A percentile compares a stretch with the other conserved stretches of the same genome.
phyloP scores from a whole-genome alignment of 2,797 vertebrate species.

The Scarus forsteni region DNA sequence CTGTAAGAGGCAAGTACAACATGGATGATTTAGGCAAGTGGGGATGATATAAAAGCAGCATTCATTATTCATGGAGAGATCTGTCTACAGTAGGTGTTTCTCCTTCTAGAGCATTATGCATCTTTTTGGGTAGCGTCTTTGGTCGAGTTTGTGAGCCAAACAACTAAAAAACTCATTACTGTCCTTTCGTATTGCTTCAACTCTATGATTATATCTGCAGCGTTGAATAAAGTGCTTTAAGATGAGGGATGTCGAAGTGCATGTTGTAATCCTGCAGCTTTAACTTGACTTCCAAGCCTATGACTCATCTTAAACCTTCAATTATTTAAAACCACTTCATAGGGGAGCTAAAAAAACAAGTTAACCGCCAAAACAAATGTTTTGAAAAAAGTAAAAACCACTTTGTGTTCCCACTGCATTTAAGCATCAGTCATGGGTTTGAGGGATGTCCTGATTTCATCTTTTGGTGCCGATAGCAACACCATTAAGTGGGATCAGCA shows the following conservation, averaged over 20 bases:
- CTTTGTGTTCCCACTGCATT: neutral
- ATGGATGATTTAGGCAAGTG: conserved; percentile 1
- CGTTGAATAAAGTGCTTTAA: conserved; percentile 6
- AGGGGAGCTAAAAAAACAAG: neutral
- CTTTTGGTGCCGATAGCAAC: too few relatives aligned
- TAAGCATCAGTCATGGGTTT: too few relatives aligned
- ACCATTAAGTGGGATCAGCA: too few relatives aligned
- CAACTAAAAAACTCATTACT: conserved; percentile 25
- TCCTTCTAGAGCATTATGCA: conserved; percentile 28
- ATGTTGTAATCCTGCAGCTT: conserved; percentile 3
- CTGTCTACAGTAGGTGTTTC: conserved; percentile 26
- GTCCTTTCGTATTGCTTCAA: neutral
- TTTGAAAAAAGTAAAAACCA: neutral
- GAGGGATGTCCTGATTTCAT: too few relatives aligned
- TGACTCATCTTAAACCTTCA: neutral
- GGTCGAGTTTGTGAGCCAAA: conserved; percentile 8
- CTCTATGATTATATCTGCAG: conserved; percentile 4
- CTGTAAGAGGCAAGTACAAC: conserved; percentile 1
- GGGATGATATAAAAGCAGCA: conserved; percentile 46
- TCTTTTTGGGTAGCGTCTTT: conserved; percentile 1
- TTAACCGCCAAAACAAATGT: neutral
- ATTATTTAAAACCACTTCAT: neutral
- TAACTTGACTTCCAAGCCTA: neutral
- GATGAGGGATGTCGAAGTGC: neutral
- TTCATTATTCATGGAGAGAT: conserved; percentile 64